These are phyloP conservation scores for Sprattus sprattus DNA, from an alignment of 2,113 vertebrate genomes.

Conservation along the genomic window DNA sequence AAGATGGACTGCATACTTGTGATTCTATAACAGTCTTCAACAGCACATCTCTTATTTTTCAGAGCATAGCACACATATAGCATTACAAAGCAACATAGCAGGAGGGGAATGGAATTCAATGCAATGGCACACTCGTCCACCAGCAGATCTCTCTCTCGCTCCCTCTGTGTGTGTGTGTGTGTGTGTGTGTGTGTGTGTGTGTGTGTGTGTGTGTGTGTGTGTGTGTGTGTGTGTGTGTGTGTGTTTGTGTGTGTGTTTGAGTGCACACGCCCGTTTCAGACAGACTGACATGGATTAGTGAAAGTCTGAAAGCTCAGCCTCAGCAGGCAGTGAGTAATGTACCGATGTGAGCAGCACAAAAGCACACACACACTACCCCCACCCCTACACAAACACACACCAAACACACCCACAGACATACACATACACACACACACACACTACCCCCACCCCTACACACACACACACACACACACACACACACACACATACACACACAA, in stretches of 20 bases:
- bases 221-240: not conserved
- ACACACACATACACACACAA: not conserved
- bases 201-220: not conserved
- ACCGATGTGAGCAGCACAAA: not conserved
- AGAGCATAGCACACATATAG: not conserved
- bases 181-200: not conserved
- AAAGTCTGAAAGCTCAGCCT: not conserved
- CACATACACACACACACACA: not conserved
- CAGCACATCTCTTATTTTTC: not conserved
- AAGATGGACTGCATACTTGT: not conserved
- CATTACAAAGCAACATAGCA: not conserved
- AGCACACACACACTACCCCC: not conserved
- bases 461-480: not conserved
- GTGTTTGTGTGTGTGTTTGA: not conserved
- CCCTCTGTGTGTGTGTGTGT: not conserved
- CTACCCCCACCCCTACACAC: not conserved
- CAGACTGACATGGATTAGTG: conserved; percentile 7
- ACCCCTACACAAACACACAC: not conserved
- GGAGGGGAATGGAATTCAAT: too few relatives aligned
- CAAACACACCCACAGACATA: not conserved
- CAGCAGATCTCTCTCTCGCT: too few relatives aligned
- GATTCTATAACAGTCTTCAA: not conserved
- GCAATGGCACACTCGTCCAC: too few relatives aligned
- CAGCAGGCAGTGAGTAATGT: conserved; percentile 4
- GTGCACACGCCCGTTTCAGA: not conserved